These are phyloP conservation scores for Cossypha dichroa DNA, from an alignment of 2,797 vertebrate genomes.

Conservation along the genomic window DNA sequence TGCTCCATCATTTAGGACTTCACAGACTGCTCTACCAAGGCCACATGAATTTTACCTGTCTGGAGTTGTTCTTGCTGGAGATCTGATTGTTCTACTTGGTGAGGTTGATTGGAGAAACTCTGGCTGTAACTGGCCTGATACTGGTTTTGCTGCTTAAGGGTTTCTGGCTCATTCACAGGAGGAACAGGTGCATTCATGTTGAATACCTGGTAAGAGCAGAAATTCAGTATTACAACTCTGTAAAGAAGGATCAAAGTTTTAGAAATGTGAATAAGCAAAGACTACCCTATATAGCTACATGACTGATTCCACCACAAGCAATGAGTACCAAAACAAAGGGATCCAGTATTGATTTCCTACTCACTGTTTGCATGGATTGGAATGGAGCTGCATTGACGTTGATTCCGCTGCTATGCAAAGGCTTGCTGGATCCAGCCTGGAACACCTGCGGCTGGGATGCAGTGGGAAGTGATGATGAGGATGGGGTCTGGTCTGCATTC, in stretches of 20 bases:
- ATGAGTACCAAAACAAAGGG: neutral
- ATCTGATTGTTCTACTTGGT: conserved; percentile 89
- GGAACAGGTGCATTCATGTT: conserved; percentile 96
- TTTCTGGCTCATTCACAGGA: conserved; percentile 88
- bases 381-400: conserved; percentile 99
- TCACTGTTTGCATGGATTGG: conserved; percentile 99
- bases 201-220: conserved; percentile 85
- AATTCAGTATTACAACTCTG: neutral
- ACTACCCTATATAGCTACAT: neutral
- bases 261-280: neutral
- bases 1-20: neutral
- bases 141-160: conserved; percentile 89
- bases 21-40: neutral
- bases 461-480: conserved; percentile 88
- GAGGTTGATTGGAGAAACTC: conserved; percentile 88
- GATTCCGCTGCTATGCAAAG: conserved; percentile 95
- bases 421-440: conserved; percentile 91
- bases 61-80: conserved; percentile 93
- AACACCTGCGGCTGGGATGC: conserved; percentile 92
- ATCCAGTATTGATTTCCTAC: neutral
- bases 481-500: conserved; percentile 88
- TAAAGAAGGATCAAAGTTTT: neutral
- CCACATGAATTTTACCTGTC: conserved; percentile 80
- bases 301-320: neutral
- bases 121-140: conserved; percentile 91